Percentiles rank a stretch among this genome's conserved stretches.
Evolutionary conservation across 2,888 invertebrate species (phyloP).

Genomic region (Phytoseiulus persimilis): DNA sequence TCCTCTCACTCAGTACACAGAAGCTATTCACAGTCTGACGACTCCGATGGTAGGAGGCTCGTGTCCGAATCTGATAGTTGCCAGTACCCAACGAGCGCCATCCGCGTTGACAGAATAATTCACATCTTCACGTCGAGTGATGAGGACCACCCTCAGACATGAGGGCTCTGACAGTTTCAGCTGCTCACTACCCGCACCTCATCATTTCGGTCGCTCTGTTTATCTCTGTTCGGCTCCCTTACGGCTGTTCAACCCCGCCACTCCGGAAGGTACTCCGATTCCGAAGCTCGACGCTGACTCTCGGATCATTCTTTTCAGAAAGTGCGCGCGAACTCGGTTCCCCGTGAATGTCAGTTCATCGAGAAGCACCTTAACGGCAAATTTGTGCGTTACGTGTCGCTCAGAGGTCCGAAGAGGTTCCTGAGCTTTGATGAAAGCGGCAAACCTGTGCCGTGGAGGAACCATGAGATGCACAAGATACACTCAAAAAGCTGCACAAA

Average conservation of each 20-base stretch:
- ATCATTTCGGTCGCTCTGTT: not conserved
- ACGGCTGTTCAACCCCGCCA: not conserved
- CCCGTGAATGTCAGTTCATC: not conserved
- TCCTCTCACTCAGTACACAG: no score
- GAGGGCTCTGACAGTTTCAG: not conserved
- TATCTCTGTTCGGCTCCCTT: not conserved
- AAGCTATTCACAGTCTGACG: no score
- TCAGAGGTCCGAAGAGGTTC: not conserved
- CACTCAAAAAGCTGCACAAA: not conserved
- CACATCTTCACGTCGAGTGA: not conserved
- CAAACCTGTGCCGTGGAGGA: not conserved
- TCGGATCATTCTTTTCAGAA: not conserved
- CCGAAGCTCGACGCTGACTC: not conserved
- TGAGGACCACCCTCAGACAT: not conserved
- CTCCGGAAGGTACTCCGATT: not conserved
- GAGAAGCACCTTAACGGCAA: not conserved
- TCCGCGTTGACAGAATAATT: not conserved
- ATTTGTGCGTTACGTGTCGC: not conserved
- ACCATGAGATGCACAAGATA: not conserved
- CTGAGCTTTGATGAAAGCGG: not conserved
- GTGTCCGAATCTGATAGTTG: not conserved
- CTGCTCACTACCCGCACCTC: not conserved
- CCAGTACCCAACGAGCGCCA: not conserved
- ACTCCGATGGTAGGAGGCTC: no score
- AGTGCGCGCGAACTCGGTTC: not conserved